phyloP scores from a whole-genome alignment of 2,888 invertebrate genomes.

The Eueremaeus valkanovi region DNA sequence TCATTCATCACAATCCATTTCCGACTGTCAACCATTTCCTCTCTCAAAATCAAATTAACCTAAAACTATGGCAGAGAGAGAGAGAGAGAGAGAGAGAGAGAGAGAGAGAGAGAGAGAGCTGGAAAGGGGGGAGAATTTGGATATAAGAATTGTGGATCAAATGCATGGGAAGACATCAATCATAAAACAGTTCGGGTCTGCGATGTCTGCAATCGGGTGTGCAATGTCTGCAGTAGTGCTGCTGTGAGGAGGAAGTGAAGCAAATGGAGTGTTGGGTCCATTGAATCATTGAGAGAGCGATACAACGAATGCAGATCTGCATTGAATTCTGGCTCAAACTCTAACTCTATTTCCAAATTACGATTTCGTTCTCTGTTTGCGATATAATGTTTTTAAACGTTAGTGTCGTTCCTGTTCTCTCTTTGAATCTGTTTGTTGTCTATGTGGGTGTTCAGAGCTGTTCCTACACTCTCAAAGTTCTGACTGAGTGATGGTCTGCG shows the following conservation, averaged over 20 bases:
- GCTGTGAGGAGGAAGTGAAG: conserved; percentile 35
- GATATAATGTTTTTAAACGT: background rate
- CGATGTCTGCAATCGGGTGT: conserved; percentile 11
- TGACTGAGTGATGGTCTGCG: background rate
- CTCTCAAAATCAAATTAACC: too few relatives aligned
- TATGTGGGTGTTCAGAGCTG: conserved; percentile 14
- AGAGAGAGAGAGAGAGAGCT: background rate
- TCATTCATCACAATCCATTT: too few relatives aligned
- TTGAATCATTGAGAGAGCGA: conserved; percentile 12
- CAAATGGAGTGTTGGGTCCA: conserved; percentile 14
- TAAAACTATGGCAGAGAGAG: conserved; percentile 12
- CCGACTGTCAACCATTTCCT: too few relatives aligned
- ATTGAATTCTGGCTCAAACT: background rate
- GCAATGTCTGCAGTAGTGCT: background rate
- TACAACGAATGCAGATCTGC: conserved; percentile 11
- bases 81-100: conserved; percentile 31
- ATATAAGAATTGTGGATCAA: conserved; percentile 15
- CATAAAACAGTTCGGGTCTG: conserved; percentile 3
- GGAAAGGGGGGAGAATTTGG: background rate
- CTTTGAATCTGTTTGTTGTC: background rate
- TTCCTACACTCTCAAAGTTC: background rate
- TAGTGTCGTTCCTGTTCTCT: conserved; percentile 1
- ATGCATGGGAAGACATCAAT: conserved; percentile 33
- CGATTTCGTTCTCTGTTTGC: conserved; percentile 20
- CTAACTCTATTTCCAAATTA: background rate